These are phyloP conservation scores for Opisthograptis luteolata DNA, from an alignment of 2,888 invertebrate genomes.

Conservation along the genomic window DNA sequence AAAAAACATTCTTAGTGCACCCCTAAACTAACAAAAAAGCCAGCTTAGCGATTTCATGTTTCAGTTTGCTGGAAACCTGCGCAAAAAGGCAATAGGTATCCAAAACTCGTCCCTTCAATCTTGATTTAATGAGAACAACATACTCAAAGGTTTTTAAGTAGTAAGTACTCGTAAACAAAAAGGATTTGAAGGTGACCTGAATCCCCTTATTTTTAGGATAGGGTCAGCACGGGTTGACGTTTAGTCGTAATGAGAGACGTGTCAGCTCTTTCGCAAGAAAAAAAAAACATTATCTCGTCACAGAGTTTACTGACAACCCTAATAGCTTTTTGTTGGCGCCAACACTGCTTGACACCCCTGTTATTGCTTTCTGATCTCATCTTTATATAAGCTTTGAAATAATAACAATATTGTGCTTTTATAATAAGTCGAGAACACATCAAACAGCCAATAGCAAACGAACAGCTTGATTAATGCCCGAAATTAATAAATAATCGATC, in stretches of 20 bases:
- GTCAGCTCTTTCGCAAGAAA: slow-evolving; percentile 49
- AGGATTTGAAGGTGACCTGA: slow-evolving; percentile 11
- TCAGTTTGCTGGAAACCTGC: no score
- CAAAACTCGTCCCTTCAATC: no score
- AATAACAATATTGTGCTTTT: not conserved
- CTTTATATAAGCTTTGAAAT: slow-evolving; percentile 22
- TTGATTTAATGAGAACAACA: not conserved
- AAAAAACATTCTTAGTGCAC: no score
- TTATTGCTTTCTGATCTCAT: slow-evolving; percentile 42
- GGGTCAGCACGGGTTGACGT: slow-evolving; percentile 35
- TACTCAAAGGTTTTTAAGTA: no score
- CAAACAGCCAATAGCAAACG: no score
- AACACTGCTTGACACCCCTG: slow-evolving; percentile 41
- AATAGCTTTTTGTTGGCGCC: slow-evolving; percentile 45
- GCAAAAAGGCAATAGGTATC: no score
- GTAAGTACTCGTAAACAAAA: not conserved
- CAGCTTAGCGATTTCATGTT: no score
- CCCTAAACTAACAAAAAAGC: no score
- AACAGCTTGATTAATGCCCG: no score
- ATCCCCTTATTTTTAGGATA: slow-evolving; percentile 26
- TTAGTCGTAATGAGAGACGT: slow-evolving; percentile 48
- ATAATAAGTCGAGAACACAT: no score
- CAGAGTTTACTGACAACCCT: slow-evolving; percentile 48
- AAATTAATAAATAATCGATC: no score
- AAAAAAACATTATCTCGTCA: slow-evolving; percentile 45